Percentiles rank a stretch among this genome's conserved stretches.
These are phyloP conservation scores for Labrus mixtus DNA, from an alignment of 2,113 vertebrate species.

Conservation along the genomic window DNA sequence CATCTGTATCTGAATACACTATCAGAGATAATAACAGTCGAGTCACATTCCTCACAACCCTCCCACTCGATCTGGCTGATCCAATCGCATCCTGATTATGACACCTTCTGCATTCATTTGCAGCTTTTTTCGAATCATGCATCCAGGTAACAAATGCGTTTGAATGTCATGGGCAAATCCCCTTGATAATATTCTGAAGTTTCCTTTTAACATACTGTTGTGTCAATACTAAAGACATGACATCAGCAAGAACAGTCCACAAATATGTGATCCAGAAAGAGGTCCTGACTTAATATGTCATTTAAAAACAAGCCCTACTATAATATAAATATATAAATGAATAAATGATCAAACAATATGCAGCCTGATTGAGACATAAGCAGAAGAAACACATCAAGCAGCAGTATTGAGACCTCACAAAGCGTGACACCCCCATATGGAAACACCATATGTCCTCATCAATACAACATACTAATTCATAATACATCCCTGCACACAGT, in stretches of 20 bases:
- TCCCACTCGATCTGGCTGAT: no score
- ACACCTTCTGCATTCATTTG: no score
- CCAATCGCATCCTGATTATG: no score
- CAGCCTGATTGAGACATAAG: not conserved
- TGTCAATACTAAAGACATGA: not conserved
- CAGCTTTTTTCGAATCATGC: not conserved
- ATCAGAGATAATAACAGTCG: not conserved
- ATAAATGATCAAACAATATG: constrained; percentile 8
- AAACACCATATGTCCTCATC: constrained; percentile 79
- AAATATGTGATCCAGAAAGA: not conserved
- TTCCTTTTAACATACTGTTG: not conserved
- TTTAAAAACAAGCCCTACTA: not conserved
- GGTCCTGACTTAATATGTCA: not conserved
- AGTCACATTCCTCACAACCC: no score
- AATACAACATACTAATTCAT: constrained; percentile 78
- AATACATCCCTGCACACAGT: constrained; percentile 64
- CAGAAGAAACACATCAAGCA: constrained; percentile 8
- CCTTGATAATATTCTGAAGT: not conserved
- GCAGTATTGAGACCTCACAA: constrained; percentile 55
- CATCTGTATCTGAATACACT: not conserved
- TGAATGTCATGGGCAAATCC: not conserved
- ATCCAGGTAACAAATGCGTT: not conserved
- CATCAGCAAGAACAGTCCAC: no score
- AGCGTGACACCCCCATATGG: constrained; percentile 75
- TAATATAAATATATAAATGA: not conserved